Evolutionary conservation across 2,888 invertebrate species (phyloP).

Genomic region (Alloscopus bannaensis): DNA sequence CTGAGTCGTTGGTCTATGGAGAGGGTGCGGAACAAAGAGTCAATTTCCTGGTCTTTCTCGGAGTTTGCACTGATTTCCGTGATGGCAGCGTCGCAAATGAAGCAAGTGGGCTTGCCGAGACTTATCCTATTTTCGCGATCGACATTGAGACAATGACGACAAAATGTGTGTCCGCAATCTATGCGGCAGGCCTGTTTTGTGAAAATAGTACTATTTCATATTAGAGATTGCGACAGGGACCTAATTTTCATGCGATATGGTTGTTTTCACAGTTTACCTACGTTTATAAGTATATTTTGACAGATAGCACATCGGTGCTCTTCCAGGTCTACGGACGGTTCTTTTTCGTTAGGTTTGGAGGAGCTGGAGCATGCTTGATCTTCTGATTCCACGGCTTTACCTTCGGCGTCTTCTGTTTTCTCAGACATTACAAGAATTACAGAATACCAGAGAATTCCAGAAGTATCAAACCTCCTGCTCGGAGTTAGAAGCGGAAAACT

Average conservation of each 20-base stretch:
- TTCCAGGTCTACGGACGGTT: conserved; percentile 24
- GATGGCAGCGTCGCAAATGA: conserved; percentile 50
- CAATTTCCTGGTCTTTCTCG: conserved; percentile 55
- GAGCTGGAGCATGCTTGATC: too few species aligned
- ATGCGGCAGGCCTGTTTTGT: conserved; percentile 50
- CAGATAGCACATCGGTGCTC: conserved; percentile 53
- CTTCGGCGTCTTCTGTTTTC: neutral
- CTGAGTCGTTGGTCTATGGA: conserved; percentile 23
- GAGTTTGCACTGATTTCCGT: conserved; percentile 36
- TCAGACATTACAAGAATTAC: neutral
- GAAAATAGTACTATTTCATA: neutral
- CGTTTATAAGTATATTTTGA: conserved; percentile 50
- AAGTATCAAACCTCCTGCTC: too few species aligned
- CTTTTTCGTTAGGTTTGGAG: neutral
- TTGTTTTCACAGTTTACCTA: too few species aligned
- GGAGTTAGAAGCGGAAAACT: too few species aligned
- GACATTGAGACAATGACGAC: conserved; percentile 56
- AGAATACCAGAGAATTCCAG: too few species aligned
- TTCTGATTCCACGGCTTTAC: neutral
- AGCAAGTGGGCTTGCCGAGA: conserved; percentile 29
- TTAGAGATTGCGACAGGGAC: neutral
- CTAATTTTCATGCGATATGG: neutral
- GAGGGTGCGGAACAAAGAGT: conserved; percentile 26
- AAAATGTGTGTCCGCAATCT: conserved; percentile 55
- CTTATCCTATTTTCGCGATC: conserved; percentile 1